phyloP scores from a whole-genome alignment of 2,888 invertebrate species.

The Gymnoscelis rufifasciata region DNA sequence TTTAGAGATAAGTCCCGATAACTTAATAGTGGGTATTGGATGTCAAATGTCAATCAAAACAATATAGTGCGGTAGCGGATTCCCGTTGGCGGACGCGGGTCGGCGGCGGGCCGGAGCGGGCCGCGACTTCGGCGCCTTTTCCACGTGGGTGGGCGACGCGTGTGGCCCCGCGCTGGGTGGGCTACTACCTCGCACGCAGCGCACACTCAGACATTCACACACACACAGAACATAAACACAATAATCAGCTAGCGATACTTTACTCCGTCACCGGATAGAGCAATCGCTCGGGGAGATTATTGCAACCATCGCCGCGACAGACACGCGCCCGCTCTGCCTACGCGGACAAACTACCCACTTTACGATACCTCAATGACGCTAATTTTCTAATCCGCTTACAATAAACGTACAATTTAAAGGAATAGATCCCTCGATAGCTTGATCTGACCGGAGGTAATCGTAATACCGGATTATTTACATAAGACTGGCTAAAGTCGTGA shows the following conservation, averaged over 20 bases:
- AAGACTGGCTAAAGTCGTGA: constrained; percentile 12
- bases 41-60: constrained; percentile 60
- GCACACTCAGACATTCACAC: constrained; percentile 60
- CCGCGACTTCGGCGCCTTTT: constrained; percentile 63
- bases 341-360: constrained; percentile 43
- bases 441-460: constrained; percentile 15
- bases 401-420: constrained; percentile 36
- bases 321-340: constrained; percentile 50
- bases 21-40: constrained; percentile 27
- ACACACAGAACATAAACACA: constrained; percentile 76
- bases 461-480: constrained; percentile 24
- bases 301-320: constrained; percentile 60
- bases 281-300: constrained; percentile 67
- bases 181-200: constrained; percentile 61
- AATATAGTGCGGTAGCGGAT: constrained; percentile 28
- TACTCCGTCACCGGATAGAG: constrained; percentile 77
- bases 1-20: neutral
- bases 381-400: constrained; percentile 55
- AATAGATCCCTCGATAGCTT: constrained; percentile 29
- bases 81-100: constrained; percentile 24
- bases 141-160: constrained; percentile 76
- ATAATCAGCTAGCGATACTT: constrained; percentile 77
- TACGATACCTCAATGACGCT: constrained; percentile 42
- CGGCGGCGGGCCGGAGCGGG: constrained; percentile 41
- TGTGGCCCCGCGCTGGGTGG: constrained; percentile 78